Conservation (phyloP, 2,888 invertebrate species). For the Lagria hirta region DNA sequence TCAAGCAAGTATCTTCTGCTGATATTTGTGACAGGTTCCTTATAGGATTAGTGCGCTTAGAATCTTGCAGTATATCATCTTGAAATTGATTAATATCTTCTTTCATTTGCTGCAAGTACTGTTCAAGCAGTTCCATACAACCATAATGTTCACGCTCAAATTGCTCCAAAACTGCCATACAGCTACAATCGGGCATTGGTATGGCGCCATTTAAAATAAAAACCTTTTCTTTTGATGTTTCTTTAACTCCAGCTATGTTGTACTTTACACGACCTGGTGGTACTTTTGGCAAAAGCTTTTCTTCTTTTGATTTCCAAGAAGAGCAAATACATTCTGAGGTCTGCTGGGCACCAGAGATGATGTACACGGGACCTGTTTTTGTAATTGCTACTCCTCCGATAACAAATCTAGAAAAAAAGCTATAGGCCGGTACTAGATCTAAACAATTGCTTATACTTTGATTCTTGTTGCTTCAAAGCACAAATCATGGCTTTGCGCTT, state of each 20-base stretch:
- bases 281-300: conserved; percentile 40
- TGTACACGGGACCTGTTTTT: conserved; percentile 35
- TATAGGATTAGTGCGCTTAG: no score
- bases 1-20: no score
- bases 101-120: conserved; percentile 36
- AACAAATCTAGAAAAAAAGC: no score
- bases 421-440: no score
- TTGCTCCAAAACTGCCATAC: conserved; percentile 41
- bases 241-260: conserved; percentile 44
- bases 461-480: conserved; percentile 28
- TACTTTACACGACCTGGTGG: conserved; percentile 42
- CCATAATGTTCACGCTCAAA: conserved; percentile 41
- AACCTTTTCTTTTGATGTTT: conserved; percentile 44
- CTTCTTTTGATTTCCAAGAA: conserved; percentile 26
- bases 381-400: conserved; percentile 36
- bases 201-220: conserved; percentile 42
- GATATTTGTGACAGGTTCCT: no score
- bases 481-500: conserved; percentile 29
- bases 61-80: conserved; percentile 26
- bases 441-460: no score
- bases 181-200: conserved; percentile 41
- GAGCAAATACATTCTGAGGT: conserved; percentile 38
- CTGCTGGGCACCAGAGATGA: conserved; percentile 35
- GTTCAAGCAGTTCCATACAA: conserved; percentile 39
- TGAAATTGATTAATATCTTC: conserved; percentile 32